phyloP scores from a whole-genome alignment of 2,797 vertebrate species.

The Sebastes itinus region DNA sequence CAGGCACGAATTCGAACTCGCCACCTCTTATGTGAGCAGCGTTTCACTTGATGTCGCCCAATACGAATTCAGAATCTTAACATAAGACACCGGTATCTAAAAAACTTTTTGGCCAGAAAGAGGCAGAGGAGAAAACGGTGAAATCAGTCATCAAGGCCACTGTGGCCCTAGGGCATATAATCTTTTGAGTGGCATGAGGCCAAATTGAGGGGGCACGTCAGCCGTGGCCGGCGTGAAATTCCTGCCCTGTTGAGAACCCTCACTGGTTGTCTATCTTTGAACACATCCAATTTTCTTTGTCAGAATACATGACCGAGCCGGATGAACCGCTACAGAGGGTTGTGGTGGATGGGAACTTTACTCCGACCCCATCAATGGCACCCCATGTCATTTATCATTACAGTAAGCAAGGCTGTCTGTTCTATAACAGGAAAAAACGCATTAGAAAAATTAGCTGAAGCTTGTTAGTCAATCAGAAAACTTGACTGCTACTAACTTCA shows the following conservation, averaged over 20 bases:
- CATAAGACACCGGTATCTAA: too few species aligned
- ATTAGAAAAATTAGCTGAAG: not conserved
- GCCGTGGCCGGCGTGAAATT: rapidly evolving
- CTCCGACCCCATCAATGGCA: not conserved
- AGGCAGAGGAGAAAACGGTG: too few species aligned
- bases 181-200: too few species aligned
- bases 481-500: not conserved
- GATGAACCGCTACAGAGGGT: not conserved
- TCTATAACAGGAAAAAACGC: not conserved
- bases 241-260: too few species aligned
- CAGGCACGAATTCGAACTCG: too few species aligned
- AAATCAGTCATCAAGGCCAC: too few species aligned
- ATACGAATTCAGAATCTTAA: too few species aligned
- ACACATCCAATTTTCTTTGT: not conserved
- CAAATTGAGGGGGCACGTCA: too few species aligned
- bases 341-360: not conserved
- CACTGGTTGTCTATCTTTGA: not conserved
- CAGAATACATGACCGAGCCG: not conserved
- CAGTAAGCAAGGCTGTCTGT: not conserved
- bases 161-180: too few species aligned
- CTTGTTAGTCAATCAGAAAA: not conserved
- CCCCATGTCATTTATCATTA: not conserved
- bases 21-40: too few species aligned
- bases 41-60: too few species aligned
- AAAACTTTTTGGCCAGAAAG: too few species aligned